Evolutionary conservation across 2,113 vertebrate genomes (phyloP).

Genomic region (Hylia prasina): DNA sequence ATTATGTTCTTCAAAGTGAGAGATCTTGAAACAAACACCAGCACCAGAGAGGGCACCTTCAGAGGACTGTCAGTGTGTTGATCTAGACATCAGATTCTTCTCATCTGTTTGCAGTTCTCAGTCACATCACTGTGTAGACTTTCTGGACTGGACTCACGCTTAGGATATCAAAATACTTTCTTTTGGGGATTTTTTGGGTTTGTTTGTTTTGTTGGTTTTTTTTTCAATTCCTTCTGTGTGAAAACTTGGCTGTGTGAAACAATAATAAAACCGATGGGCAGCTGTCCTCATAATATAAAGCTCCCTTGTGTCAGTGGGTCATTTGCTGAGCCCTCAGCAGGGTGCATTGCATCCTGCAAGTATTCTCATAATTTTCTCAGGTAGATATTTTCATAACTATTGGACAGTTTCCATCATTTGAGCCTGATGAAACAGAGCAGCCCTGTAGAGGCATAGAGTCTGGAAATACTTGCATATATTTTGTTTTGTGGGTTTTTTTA

Average conservation of each 20-base stretch:
- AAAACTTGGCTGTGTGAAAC: neutral
- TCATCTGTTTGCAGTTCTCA: neutral
- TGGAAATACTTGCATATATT: neutral
- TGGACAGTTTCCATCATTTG: neutral
- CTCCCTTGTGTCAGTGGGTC: neutral
- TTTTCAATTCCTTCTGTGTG: neutral
- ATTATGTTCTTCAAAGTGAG: neutral
- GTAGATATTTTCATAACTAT: neutral
- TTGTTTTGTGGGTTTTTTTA: neutral
- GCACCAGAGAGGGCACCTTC: neutral
- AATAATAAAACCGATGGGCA: neutral
- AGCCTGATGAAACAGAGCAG: neutral
- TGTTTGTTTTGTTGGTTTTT: neutral
- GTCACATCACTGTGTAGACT: neutral
- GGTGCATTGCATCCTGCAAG: neutral
- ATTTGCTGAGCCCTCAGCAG: neutral
- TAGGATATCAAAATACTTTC: neutral
- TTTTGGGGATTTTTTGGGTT: too few relatives aligned
- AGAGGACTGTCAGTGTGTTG: neutral
- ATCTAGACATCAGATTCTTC: neutral
- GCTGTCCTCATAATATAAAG: neutral
- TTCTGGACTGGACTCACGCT: neutral
- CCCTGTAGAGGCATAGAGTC: neutral
- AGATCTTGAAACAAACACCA: neutral
- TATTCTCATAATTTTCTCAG: neutral